Base-by-base conservation (phyloP, 2,888 invertebrate genomes). In the Mimumesa dahlbomi region DNA sequence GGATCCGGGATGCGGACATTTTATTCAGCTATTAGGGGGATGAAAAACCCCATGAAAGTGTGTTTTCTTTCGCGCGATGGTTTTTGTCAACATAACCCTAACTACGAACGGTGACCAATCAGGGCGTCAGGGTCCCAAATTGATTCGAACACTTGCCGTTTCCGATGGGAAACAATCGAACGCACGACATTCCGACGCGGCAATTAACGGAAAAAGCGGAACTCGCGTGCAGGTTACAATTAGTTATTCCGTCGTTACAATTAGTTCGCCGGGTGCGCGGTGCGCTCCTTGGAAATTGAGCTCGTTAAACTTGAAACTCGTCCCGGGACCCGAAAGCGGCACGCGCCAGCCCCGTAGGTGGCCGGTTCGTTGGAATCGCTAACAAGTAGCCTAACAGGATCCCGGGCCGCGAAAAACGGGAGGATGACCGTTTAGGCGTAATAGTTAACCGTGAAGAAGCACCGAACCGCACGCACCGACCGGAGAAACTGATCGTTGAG, bases 271-370 rank as follows among this genome's bases (percentile, higher is more conserved):
- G 18, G 38, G 18, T 52, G 14, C n/a, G 16, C 43, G 19, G 18
- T n/a, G 57, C 45, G 38, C 64, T 68, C 16, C 22, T 52, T 64
- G 53, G 64, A 66, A 73, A 67, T 50, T 9, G 56, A 67, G 81
- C 77, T 84, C 82, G 82, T 87, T 87, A 85, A 82, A 82, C 74
- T 71, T 75, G 80, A 84, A 84, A 81, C 82, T 73, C 38, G 69
- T 62, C 18, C 31, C 40, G 25, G 62, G 62, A 59, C 14, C 49
- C 38, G 52, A 65, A 74, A 61, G 46, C 65, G 83, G 71, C 81
- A 81, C 84, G 85, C 82, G 86, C 66, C 81, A 64, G 67, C 84
- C 21, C 87, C 70, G 50, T 84, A 81, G 87, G 87, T 84, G 87
- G 86, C 77, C 83, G 68, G 43, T 67, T 83, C 76, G 67, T 75